Conservation (phyloP, 2,888 invertebrate genomes). For the Apotomis betuletana region DNA sequence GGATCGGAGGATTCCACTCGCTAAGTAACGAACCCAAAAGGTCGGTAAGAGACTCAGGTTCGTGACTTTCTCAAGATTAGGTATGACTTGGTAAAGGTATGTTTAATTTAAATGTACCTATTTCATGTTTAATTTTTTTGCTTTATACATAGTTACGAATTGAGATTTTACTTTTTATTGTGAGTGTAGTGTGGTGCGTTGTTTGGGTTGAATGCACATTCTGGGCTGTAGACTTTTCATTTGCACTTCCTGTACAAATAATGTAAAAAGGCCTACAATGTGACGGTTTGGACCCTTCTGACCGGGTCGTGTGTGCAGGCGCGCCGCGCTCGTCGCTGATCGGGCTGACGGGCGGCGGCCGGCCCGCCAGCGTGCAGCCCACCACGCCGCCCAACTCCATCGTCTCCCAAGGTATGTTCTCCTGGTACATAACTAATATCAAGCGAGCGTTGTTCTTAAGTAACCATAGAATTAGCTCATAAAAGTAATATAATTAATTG, state of each 20-base stretch:
- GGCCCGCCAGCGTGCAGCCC: conserved; percentile 86
- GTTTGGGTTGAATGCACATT: conserved; percentile 23
- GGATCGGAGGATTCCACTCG: neutral
- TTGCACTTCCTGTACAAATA: neutral
- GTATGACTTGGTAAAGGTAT: neutral
- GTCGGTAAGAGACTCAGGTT: neutral
- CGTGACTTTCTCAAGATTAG: neutral
- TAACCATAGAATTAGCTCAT: too few species aligned
- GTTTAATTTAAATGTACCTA: neutral
- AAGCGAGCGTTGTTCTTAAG: too few species aligned
- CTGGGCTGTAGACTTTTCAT: neutral
- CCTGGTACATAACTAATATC: conserved; percentile 6
- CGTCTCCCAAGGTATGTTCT: conserved; percentile 68
- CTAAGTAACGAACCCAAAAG: neutral
- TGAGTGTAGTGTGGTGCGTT: conserved; percentile 22
- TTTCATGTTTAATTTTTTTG: conserved; percentile 2
- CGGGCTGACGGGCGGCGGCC: conserved; percentile 89
- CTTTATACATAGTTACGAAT: neutral
- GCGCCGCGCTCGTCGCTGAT: conserved; percentile 92
- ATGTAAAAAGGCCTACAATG: neutral
- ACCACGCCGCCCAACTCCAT: conserved; percentile 86
- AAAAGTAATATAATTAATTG: too few species aligned
- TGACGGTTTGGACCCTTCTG: neutral
- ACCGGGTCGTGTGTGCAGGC: conserved; percentile 75
- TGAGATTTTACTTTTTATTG: conserved; percentile 19